Base-by-base conservation (phyloP, 2,797 vertebrate genomes). In the Danio choprae region DNA sequence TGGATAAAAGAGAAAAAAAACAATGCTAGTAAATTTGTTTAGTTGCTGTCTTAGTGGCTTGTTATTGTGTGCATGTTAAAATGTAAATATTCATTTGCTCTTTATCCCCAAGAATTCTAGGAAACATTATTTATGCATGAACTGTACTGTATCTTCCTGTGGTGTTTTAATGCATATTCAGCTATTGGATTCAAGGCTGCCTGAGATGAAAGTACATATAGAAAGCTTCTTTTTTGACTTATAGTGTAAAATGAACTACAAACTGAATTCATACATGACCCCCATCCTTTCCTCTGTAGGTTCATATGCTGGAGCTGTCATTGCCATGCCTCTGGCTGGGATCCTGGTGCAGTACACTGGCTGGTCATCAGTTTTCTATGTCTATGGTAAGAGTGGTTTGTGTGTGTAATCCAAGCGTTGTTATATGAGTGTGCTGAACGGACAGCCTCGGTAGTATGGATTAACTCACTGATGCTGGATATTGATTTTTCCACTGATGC, bases 321-420 rank as follows among this genome's bases (percentile, higher is more conserved):
- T 99, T 0, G 97, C 97, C 11, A 99, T 99, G 97, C 97, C 97
- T 0, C 86, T 99, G 83, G 97, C 97, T 29, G 97, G 97, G 53
- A 91, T 98, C 78, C 87, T 99, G 89, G 97, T 98, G 4, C 97
- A 99, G 87, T 99, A 98, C 82, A 94, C 96, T 68, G 97, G 97
- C 90, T 99, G 97, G 97, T 93, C 96, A 72, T 98, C 97, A 0
- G 96, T 99, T 83, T 99, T 99, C 86, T 99, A 99, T 48, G 93
- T 97, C 88, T 99, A 98, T 3, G 97, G 97, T 98, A 91, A 95
- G 95, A 43, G 4, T 51, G 46, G 22, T 77, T 43, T 79, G 40
- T 64, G 43, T 69, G n/a, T 64, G n/a, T 40, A 63, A n/a, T 7
- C 22, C 55, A 79, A 63, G 43, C n/a, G 5, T 15, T 7, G 46